These are phyloP conservation scores for Ctenoplectra terminalis DNA, from an alignment of 1,140 invertebrate genomes.

Conservation along the genomic window DNA sequence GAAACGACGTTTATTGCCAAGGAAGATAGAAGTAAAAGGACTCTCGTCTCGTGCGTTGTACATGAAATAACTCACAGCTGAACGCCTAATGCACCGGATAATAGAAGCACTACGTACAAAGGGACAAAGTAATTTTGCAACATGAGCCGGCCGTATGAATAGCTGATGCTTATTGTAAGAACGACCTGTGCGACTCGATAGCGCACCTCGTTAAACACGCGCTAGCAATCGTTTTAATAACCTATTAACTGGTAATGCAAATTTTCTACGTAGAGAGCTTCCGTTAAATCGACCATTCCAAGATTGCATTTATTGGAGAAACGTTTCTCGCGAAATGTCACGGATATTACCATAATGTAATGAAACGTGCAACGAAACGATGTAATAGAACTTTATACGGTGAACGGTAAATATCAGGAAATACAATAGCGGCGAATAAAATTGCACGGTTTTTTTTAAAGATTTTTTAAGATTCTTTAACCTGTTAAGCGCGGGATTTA, in stretches of 20 bases:
- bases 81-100: background rate
- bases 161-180: constrained; percentile 1
- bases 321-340: background rate
- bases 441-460: too few relatives aligned
- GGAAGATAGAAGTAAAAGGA: constrained; percentile 2
- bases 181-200: constrained; percentile 3
- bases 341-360: too few relatives aligned
- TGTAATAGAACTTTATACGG: too few relatives aligned
- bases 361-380: too few relatives aligned
- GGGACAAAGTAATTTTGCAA: background rate
- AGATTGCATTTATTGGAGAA: background rate
- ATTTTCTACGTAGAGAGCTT: background rate
- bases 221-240: constrained; percentile 27
- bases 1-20: background rate
- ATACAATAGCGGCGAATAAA: background rate
- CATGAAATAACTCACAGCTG: constrained; percentile 4
- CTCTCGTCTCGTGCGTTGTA: background rate
- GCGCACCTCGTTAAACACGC: background rate
- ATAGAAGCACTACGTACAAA: background rate
- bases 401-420: too few relatives aligned
- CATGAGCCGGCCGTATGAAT: constrained; percentile 17
- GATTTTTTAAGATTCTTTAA: too few relatives aligned
- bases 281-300: background rate
- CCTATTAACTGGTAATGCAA: background rate
- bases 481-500: too few relatives aligned